Percentiles rank a stretch among this genome's conserved stretches.
phyloP scores from a whole-genome alignment of 2,113 vertebrate genomes.

The Larimichthys polyactis region DNA sequence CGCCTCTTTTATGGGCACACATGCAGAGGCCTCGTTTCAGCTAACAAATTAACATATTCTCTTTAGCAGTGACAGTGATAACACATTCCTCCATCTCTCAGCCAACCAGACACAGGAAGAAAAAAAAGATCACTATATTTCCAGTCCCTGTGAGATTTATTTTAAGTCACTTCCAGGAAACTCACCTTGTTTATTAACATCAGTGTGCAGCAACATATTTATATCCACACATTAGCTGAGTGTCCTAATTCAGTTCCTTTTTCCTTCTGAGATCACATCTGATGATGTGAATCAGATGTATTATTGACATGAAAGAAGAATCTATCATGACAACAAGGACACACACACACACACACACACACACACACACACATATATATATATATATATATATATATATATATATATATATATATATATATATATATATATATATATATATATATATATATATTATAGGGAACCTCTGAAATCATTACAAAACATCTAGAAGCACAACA shows the following conservation, averaged over 20 bases:
- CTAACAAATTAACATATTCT: constrained; percentile 52
- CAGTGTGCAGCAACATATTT: neutral
- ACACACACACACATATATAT: too few relatives aligned
- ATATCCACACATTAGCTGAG: neutral
- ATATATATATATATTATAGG: too few relatives aligned
- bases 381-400: too few relatives aligned
- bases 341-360: too few relatives aligned
- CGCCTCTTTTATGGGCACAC: constrained; percentile 34
- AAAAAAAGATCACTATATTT: neutral
- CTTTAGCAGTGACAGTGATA: constrained; percentile 31
- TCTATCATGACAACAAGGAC: neutral
- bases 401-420: too few relatives aligned
- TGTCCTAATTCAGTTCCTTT: neutral
- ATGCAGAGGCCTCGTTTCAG: constrained; percentile 45
- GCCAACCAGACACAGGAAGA: neutral
- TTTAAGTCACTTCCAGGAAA: neutral
- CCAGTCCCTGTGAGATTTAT: neutral
- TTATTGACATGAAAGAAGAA: neutral
- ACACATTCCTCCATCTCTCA: neutral
- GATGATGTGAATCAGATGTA: neutral
- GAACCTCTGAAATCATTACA: too few relatives aligned
- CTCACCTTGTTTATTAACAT: constrained; percentile 2
- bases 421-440: too few relatives aligned
- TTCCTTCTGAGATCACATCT: neutral
- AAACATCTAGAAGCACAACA: too few relatives aligned